These are phyloP conservation scores for Lynx canadensis DNA, from an alignment of 2,113 vertebrate genomes.

Conservation along the genomic window DNA sequence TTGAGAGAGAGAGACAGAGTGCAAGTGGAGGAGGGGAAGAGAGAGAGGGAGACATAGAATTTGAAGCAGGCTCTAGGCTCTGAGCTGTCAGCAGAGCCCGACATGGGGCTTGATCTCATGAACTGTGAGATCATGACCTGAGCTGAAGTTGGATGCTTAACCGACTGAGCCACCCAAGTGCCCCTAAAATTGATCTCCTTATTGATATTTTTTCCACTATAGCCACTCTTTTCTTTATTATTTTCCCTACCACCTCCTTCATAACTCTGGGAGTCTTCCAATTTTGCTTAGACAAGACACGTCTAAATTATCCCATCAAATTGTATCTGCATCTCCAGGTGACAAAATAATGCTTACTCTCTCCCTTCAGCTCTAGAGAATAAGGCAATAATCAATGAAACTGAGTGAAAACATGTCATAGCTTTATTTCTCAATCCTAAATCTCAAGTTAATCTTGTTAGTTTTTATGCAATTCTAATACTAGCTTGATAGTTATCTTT, in stretches of 20 bases:
- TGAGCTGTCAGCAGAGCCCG: no score
- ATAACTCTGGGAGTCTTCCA: background rate
- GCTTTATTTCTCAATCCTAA: background rate
- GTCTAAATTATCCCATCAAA: background rate
- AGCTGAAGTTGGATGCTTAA: no score
- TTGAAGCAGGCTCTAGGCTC: no score
- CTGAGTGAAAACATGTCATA: background rate
- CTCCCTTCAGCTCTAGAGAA: background rate
- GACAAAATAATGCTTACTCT: background rate
- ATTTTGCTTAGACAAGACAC: background rate
- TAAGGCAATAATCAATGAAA: background rate
- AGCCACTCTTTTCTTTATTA: background rate
- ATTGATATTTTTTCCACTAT: background rate
- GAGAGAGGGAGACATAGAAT: no score
- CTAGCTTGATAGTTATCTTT: conserved; percentile 19
- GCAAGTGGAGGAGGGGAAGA: no score
- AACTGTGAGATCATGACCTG: no score
- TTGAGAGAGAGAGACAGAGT: no score
- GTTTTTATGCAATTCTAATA: background rate
- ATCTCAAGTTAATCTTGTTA: background rate
- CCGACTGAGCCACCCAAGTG: no score
- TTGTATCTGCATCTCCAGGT: background rate
- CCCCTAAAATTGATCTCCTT: background rate
- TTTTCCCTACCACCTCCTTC: background rate
- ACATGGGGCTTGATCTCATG: no score